These are phyloP conservation scores for Ormyrus rosae DNA, from an alignment of 2,888 invertebrate genomes.

Conservation along the genomic window DNA sequence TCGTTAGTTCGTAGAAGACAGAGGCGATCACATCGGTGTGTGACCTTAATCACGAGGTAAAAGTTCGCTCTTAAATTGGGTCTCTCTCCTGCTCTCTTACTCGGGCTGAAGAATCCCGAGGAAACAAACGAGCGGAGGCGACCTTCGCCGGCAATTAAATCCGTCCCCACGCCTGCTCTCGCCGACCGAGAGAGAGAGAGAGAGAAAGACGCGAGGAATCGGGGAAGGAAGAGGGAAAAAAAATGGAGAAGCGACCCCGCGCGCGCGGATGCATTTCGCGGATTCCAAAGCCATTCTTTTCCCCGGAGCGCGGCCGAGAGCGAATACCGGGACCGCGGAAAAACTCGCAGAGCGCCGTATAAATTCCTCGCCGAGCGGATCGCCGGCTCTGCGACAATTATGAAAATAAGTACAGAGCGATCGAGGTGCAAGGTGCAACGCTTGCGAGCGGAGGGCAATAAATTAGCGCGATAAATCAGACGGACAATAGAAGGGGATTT, in stretches of 20 bases:
- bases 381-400: background rate
- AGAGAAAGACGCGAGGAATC: constrained; percentile 6
- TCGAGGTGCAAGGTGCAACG: background rate
- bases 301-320: background rate
- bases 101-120: background rate
- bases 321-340: constrained; percentile 9
- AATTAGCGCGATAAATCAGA: background rate
- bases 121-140: constrained; percentile 6
- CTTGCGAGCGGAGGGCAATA: background rate
- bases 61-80: constrained; percentile 48
- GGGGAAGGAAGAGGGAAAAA: background rate
- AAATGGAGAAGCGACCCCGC: constrained; percentile 10
- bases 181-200: background rate
- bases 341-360: background rate
- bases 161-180: constrained; percentile 18
- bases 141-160: constrained; percentile 49
- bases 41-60: constrained; percentile 44
- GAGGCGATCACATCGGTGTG: background rate
- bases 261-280: constrained; percentile 24
- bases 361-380: background rate
- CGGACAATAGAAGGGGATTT: background rate
- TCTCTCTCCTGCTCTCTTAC: background rate
- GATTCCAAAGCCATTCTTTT: constrained; percentile 35
- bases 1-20: constrained; percentile 14
- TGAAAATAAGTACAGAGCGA: background rate